Conservation (phyloP, 2,113 vertebrate genomes). For the Varanus salvator region DNA sequence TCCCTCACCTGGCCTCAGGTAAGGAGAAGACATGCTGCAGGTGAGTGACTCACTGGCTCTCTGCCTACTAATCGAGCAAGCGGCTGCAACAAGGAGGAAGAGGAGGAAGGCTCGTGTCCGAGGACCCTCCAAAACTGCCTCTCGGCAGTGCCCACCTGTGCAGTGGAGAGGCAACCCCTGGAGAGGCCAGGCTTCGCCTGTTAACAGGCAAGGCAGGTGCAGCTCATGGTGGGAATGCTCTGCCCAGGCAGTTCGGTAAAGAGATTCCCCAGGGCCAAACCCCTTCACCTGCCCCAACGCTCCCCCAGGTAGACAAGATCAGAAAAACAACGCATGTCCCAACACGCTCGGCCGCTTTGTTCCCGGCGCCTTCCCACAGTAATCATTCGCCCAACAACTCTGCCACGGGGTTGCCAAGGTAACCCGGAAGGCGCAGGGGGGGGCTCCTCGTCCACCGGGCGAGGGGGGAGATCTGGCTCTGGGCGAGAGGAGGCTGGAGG, state of each 20-base stretch:
- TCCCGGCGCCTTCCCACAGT: not conserved
- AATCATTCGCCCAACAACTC: not conserved
- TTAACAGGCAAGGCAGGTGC: not conserved
- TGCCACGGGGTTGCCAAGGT: not conserved
- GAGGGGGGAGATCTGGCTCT: not conserved
- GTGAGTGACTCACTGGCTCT: no score
- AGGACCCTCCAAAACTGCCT: no score
- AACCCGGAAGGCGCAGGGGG: not conserved
- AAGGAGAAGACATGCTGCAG: no score
- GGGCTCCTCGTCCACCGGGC: not conserved
- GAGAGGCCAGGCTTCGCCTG: not conserved
- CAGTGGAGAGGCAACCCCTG: not conserved
- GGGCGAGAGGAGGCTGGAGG: not conserved
- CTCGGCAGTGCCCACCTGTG: not conserved
- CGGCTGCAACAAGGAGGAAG: no score
- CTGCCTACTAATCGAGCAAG: no score
- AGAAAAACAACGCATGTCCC: not conserved
- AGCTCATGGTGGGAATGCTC: not conserved
- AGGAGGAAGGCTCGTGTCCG: no score
- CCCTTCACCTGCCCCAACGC: no score
- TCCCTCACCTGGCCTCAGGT: no score
- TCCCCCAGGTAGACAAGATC: no score
- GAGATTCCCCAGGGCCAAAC: not conserved
- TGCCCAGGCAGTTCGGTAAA: not conserved
- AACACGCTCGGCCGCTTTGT: not conserved